Base-by-base conservation (phyloP, 1,140 invertebrate genomes). In the Micrasema longulum region DNA sequence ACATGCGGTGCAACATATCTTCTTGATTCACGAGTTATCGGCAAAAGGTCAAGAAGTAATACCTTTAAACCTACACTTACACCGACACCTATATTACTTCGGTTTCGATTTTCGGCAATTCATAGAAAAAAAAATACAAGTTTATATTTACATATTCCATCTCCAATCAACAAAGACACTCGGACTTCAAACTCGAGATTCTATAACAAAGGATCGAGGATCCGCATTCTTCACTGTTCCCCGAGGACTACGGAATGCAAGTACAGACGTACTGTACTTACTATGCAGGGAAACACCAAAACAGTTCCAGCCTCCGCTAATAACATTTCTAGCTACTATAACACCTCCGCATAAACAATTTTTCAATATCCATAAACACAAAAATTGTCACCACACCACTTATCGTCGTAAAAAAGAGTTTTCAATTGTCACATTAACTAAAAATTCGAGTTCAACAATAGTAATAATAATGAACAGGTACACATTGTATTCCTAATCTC, bases 131-230 rank as follows among this genome's bases (percentile, higher is more conserved):
- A 72, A 75, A 71, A 75, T 70, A 74, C 68, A 75, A 66, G 68
- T 75, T 63, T 52, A 48, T 72, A 75, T 75, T 75, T 75, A 72
- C 74, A 72, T 67, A 70, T 73, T 65, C 67, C 70, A 71, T 68
- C 71, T 76, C 73, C 69, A 71, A 72, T 72, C 73, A 71, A 76
- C 69, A 72, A 76, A 76, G 74, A 76, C 74, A 76, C 74, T 76
- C 66, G 74, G 50, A 73, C 71, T 69, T 45, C 11, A 38, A 64
- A 45, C 43, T 14, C 16, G 60, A 64, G 41, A 48, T 64, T 64
- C 26, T 74, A 16, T 48, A 63, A 55, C 64, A 41, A 60, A 60
- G 31, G 36, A 41, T 26, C 41, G n/a, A 31, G 65, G 62, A 26
- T 22, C 41, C 41, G 62, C 41, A 23, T 31, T 55, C 23, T 31